A percentile compares a stretch with the other conserved stretches of the same genome.
These are phyloP conservation scores for Hoplostethus mediterraneus DNA, from an alignment of 2,797 vertebrate genomes.

Conservation along the genomic window DNA sequence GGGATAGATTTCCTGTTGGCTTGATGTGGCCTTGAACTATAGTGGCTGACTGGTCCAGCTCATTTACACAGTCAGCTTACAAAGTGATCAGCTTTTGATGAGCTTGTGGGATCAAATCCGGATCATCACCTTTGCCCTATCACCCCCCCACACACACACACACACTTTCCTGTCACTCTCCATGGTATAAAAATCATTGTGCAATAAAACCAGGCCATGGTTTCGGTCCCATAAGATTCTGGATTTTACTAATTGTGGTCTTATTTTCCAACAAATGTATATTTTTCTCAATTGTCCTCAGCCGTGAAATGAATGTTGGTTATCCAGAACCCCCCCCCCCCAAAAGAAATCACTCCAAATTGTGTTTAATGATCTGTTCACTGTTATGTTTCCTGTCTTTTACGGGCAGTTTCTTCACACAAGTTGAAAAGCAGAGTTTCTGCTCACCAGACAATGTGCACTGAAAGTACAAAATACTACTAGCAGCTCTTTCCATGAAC, in stretches of 20 bases:
- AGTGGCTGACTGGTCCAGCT: slow-evolving; percentile 1
- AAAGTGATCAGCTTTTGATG: neutral
- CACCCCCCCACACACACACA: neutral
- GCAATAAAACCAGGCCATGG: neutral
- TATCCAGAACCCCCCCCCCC: neutral
- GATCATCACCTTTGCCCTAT: neutral
- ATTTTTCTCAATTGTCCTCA: neutral
- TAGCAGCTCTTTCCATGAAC: no score
- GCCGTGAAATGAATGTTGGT: neutral
- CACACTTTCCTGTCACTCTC: neutral
- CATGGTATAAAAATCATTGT: neutral
- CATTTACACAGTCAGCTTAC: neutral
- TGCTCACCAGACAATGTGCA: neutral
- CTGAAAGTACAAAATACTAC: neutral
- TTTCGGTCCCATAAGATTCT: neutral
- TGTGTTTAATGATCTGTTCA: neutral
- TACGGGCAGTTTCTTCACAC: neutral
- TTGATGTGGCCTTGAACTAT: neutral
- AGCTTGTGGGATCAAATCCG: neutral
- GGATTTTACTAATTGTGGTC: neutral
- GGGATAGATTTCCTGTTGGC: neutral
- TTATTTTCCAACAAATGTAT: neutral
- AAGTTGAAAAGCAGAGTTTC: neutral
- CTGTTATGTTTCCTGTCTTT: neutral
- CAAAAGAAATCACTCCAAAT: neutral